A percentile compares a stretch with the other conserved stretches of the same genome.
Evolutionary conservation across 1,140 invertebrate species (phyloP).

Genomic region (Tenebrio molitor): DNA sequence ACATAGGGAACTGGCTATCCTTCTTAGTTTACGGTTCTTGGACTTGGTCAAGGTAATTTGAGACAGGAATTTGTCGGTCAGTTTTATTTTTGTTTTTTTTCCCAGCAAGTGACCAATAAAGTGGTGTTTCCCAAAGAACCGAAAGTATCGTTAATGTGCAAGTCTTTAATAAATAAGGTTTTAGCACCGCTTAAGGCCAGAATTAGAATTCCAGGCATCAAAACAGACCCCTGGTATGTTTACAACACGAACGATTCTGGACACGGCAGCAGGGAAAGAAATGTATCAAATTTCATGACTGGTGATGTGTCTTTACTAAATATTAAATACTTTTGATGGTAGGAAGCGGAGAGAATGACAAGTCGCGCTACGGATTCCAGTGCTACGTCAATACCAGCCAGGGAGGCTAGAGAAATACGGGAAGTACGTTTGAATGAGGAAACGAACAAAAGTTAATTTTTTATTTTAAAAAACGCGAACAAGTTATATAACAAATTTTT

Average conservation of each 20-base stretch:
- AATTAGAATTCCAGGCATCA: slow-evolving; percentile 74
- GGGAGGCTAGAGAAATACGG: slow-evolving; percentile 27
- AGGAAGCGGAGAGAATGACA: slow-evolving; percentile 22
- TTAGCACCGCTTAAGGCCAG: slow-evolving; percentile 76
- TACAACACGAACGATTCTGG: slow-evolving; percentile 56
- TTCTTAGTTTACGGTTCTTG: too few relatives aligned
- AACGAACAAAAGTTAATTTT: background rate
- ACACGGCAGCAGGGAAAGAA: slow-evolving; percentile 50
- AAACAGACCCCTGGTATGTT: slow-evolving; percentile 73
- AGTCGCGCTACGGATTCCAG: slow-evolving; percentile 36
- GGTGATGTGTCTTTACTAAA: slow-evolving; percentile 44
- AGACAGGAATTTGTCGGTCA: too few relatives aligned
- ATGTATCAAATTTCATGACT: slow-evolving; percentile 42
- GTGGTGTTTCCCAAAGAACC: slow-evolving; percentile 79
- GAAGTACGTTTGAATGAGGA: slow-evolving; percentile 29
- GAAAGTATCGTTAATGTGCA: slow-evolving; percentile 74
- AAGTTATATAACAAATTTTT: too few relatives aligned
- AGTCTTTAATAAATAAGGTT: slow-evolving; percentile 77
- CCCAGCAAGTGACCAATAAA: slow-evolving; percentile 80
- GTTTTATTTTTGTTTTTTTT: slow-evolving; percentile 32
- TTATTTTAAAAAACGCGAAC: too few relatives aligned
- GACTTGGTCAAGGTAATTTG: too few relatives aligned
- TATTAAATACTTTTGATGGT: slow-evolving; percentile 44
- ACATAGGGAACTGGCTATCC: too few relatives aligned
- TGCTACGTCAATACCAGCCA: slow-evolving; percentile 9